phyloP scores from a whole-genome alignment of 2,888 invertebrate genomes.

The Aphodius granarius region DNA sequence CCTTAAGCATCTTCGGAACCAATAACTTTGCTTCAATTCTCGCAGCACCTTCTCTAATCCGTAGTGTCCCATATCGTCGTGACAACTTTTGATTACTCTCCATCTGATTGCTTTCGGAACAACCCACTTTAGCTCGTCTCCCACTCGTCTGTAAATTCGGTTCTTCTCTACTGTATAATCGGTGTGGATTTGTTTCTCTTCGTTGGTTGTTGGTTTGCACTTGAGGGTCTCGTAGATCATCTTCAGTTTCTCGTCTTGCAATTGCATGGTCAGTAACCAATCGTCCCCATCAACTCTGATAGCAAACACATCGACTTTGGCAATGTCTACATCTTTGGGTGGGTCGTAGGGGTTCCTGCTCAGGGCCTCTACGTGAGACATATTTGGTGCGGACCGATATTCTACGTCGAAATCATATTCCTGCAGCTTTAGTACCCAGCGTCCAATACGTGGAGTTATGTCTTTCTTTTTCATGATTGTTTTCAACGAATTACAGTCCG shows the following conservation, averaged over 20 bases:
- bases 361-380: slow-evolving; percentile 31
- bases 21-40: background rate
- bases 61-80: slow-evolving; percentile 15
- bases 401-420: slow-evolving; percentile 34
- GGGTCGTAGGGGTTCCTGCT: background rate
- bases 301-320: slow-evolving; percentile 20
- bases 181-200: slow-evolving; percentile 18
- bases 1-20: slow-evolving; percentile 25
- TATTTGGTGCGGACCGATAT: slow-evolving; percentile 31
- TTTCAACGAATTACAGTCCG: slow-evolving; percentile 34
- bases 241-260: slow-evolving; percentile 20
- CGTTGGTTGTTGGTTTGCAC: slow-evolving; percentile 1
- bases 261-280: slow-evolving; percentile 30
- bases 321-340: slow-evolving; percentile 8
- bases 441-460: slow-evolving; percentile 35
- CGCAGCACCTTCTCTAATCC: slow-evolving; percentile 3
- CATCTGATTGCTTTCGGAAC: slow-evolving; percentile 24
- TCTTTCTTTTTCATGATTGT: slow-evolving; percentile 23
- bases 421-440: slow-evolving; percentile 32
- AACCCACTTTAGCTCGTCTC: slow-evolving; percentile 24
- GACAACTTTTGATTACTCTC: slow-evolving; percentile 9
- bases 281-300: slow-evolving; percentile 28
- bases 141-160: slow-evolving; percentile 16
- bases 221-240: slow-evolving; percentile 27
- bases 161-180: slow-evolving; percentile 21